Conservation (phyloP, 1,140 invertebrate genomes). For the Drosophila tani region DNA sequence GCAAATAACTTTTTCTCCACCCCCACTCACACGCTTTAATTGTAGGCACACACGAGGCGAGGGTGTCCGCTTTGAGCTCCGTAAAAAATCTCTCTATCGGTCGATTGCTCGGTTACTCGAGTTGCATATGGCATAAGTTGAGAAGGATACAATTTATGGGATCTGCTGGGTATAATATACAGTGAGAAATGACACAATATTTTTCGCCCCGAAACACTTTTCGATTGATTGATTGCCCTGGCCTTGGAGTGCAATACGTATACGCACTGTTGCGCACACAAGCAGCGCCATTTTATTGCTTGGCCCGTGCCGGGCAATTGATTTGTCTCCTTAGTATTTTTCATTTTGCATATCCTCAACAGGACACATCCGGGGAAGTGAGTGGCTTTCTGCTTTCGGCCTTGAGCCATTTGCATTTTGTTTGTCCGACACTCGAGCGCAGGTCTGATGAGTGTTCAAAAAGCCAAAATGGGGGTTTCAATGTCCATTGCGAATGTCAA, state of each 20-base stretch:
- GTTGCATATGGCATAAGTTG: not conserved
- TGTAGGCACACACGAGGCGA: not conserved
- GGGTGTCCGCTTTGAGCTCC: not conserved
- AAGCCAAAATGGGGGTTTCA: conserved; percentile 14
- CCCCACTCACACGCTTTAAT: conserved; percentile 10
- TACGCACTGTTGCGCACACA: conserved; percentile 61
- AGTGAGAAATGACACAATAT: conserved; percentile 41
- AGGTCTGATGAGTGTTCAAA: conserved; percentile 4
- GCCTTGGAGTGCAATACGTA: conserved; percentile 42
- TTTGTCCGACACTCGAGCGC: conserved; percentile 26
- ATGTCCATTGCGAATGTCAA: conserved; percentile 41
- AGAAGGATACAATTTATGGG: conserved; percentile 1
- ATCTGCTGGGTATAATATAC: conserved; percentile 1
- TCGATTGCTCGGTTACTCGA: not conserved
- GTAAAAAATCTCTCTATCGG: not conserved
- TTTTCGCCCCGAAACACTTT: conserved; percentile 39
- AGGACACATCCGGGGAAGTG: conserved; percentile 30
- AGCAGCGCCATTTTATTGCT: conserved; percentile 24
- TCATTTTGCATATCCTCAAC: conserved; percentile 43
- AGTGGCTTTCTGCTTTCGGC: conserved; percentile 38
- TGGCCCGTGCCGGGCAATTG: conserved; percentile 27
- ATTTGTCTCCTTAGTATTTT: conserved; percentile 33
- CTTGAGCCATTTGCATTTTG: conserved; percentile 40
- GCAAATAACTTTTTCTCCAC: conserved; percentile 50
- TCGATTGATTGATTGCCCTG: conserved; percentile 55